phyloP scores from a whole-genome alignment of 2,113 vertebrate genomes.

The Clupea harengus region DNA sequence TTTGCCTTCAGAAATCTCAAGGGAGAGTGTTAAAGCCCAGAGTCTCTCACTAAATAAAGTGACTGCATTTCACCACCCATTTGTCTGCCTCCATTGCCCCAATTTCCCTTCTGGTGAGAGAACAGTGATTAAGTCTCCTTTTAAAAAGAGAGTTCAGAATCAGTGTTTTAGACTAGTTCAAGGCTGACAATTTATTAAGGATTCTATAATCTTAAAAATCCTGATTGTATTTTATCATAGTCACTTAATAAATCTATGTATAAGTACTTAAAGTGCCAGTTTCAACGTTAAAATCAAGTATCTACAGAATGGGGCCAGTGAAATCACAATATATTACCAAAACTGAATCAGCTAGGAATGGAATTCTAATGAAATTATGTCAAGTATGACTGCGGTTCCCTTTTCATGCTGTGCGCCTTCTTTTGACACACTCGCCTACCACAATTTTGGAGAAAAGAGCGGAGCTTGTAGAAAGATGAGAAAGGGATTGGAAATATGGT shows the following conservation, averaged over 20 bases:
- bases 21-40: slow-evolving; percentile 46
- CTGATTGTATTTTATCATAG: not conserved
- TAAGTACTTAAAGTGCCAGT: not conserved
- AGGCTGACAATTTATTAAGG: not conserved
- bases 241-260: not conserved
- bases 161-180: not conserved
- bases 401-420: not conserved
- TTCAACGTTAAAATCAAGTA: not conserved
- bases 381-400: not conserved
- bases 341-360: not conserved
- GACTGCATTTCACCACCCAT: slow-evolving; percentile 43
- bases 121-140: slow-evolving; percentile 39
- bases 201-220: not conserved
- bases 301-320: not conserved
- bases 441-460: not conserved
- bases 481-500: not conserved
- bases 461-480: not conserved
- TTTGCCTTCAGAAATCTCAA: slow-evolving; percentile 38
- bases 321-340: not conserved
- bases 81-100: slow-evolving; percentile 51
- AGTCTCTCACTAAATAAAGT: not conserved
- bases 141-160: not conserved
- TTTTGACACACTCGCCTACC: not conserved
- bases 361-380: not conserved
- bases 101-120: slow-evolving; percentile 40